Conservation (phyloP, 2,888 invertebrate genomes). For the Archaeoteleia sp. region DNA sequence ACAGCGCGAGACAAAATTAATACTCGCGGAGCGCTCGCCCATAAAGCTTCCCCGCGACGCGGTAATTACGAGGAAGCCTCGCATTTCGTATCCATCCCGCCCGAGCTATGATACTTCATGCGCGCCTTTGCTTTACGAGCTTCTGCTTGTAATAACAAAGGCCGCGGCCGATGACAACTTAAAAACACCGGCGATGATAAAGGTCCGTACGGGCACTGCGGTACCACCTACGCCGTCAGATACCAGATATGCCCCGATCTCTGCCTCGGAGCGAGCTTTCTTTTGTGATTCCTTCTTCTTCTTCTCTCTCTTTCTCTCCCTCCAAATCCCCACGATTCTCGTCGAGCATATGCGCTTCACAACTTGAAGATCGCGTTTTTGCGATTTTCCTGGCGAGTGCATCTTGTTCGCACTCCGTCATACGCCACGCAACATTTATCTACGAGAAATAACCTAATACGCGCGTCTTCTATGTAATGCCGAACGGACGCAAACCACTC, state of each 20-base stretch:
- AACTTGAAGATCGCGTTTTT: constrained; percentile 13
- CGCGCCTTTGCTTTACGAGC: constrained; percentile 64
- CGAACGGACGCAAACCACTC: constrained; percentile 26
- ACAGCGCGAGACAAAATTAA: constrained; percentile 69
- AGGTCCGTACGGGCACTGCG: constrained; percentile 24
- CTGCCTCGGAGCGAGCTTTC: not conserved
- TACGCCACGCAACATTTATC: constrained; percentile 27
- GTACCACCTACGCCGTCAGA: constrained; percentile 33
- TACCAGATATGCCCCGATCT: constrained; percentile 19
- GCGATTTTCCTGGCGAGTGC: constrained; percentile 13
- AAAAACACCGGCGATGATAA: constrained; percentile 59
- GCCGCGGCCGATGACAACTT: constrained; percentile 66
- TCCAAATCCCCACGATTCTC: no score
- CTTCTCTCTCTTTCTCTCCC: constrained; percentile 9
- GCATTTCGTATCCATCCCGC: constrained; percentile 58
- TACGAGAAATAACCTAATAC: constrained; percentile 35
- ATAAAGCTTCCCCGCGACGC: constrained; percentile 72
- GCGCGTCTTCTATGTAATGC: constrained; percentile 17
- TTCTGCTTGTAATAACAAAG: constrained; percentile 68
- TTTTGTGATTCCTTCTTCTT: constrained; percentile 3
- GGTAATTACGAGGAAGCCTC: constrained; percentile 67
- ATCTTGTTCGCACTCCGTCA: constrained; percentile 42
- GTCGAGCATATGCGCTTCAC: no score
- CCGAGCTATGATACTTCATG: constrained; percentile 50
- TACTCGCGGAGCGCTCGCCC: constrained; percentile 65